A percentile compares a stretch with the other conserved stretches of the same genome.
These are phyloP conservation scores for Bombus superbus DNA, from an alignment of 1,140 invertebrate genomes.

Conservation along the genomic window DNA sequence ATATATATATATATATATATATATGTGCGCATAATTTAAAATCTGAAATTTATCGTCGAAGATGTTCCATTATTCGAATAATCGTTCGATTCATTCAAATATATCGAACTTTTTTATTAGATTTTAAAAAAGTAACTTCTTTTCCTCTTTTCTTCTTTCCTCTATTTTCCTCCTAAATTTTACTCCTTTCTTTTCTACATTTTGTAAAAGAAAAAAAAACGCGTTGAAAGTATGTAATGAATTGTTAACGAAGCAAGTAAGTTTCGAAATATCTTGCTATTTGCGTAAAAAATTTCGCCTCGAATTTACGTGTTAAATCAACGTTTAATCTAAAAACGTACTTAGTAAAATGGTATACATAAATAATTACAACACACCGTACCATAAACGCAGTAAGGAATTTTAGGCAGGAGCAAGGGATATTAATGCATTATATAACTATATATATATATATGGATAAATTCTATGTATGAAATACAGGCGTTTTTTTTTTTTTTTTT, in stretches of 20 bases:
- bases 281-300: background rate
- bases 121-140: background rate
- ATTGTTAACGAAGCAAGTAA: too few species aligned
- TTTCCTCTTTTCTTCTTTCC: too few species aligned
- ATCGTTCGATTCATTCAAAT: background rate
- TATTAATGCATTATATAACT: background rate
- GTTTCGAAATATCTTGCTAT: background rate
- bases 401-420: background rate
- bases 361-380: background rate
- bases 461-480: background rate
- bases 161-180: background rate
- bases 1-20: too few species aligned
- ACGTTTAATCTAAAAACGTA: background rate
- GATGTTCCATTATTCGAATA: too few species aligned
- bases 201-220: too few species aligned
- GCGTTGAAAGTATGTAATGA: background rate
- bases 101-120: background rate
- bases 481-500: background rate
- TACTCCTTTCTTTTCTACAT: too few species aligned
- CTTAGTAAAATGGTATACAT: background rate
- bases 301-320: background rate
- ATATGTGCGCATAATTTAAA: background rate
- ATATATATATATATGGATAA: background rate
- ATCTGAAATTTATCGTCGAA: background rate
- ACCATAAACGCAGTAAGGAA: background rate